Base-by-base conservation (phyloP, 2,113 vertebrate species). In the Dicaeum eximium region DNA sequence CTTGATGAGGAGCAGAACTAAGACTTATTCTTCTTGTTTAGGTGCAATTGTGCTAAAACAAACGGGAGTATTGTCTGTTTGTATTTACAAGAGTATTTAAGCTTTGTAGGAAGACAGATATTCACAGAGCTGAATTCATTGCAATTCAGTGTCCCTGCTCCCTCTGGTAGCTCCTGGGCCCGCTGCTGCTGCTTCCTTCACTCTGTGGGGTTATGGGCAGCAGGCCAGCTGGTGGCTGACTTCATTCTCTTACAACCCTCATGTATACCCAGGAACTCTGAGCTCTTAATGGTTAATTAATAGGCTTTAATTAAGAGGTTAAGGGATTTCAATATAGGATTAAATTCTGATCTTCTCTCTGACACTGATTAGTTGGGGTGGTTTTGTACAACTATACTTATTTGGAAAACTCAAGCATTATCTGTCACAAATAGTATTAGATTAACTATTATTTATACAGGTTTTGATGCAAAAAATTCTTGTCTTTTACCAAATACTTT, bases 221-320 rank as follows among this genome's bases (percentile, higher is more conserved):
- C 50, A 40, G 30, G 31, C 38, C 45, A 75, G 7, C 13, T 61
- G 38, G 22, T 47, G 57, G 31, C 56, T 22, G 6, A 3, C 10
- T 10, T 64, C 28, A 3, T 37, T 92, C 57, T 70, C 54, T 75
- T 82, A 33, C 22, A 54, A 14, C 30, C 23, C 27, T 73, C 15
- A 17, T 72, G 77, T 82, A 42, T 48, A 30, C 23, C 15, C 47
- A 57, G 31, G 22, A 77, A 35, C 54, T 72, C 61, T 65, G 54
- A 92, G 62, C 54, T 69, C 54, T 92, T 90, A 69, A 75, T 72
- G 61, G 71, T 93, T 94, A 79, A 86, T 78, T 91, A 81, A 82
- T 80, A 93, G 73, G 25, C 28, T 92, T 87, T 91, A 87, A 91
- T 88, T 82, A 85, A 87, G 74, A 44, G 22, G 38, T 56, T 94